Evolutionary conservation across 2,113 vertebrate species (phyloP).

Genomic region (Engraulis encrasicolus): DNA sequence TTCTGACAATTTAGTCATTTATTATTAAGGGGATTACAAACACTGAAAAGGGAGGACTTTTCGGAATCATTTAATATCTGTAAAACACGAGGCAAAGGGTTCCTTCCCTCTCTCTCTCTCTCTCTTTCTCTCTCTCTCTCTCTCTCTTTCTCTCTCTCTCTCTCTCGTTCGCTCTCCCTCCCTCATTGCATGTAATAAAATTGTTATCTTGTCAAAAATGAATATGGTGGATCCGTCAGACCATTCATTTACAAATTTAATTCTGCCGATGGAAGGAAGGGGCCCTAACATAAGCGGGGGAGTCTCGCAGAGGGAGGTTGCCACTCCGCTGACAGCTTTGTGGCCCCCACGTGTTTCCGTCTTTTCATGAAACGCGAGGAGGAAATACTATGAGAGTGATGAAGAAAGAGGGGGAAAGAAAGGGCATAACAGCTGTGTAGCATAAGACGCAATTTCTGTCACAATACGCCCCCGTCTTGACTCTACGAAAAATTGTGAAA

Average conservation of each 20-base stretch:
- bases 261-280: constrained; percentile 66
- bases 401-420: neutral
- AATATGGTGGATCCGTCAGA: constrained; percentile 51
- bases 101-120: no score
- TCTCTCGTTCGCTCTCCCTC: no score
- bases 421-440: constrained; percentile 9
- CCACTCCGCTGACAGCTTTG: constrained; percentile 61
- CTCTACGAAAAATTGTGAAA: neutral
- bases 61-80: constrained; percentile 49
- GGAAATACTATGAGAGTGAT: neutral
- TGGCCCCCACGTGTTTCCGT: constrained; percentile 46
- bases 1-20: constrained; percentile 33
- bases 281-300: constrained; percentile 64
- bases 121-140: no score
- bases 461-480: neutral
- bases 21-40: constrained; percentile 49
- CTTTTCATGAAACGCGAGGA: neutral
- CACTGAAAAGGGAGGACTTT: constrained; percentile 43
- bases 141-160: no score
- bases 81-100: constrained; percentile 43
- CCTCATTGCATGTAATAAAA: constrained; percentile 46
- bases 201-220: constrained; percentile 50
- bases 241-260: constrained; percentile 67
- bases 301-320: constrained; percentile 58
- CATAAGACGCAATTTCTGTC: neutral